These are phyloP conservation scores for Morone chrysops DNA, from an alignment of 2,113 vertebrate genomes.

Conservation along the genomic window DNA sequence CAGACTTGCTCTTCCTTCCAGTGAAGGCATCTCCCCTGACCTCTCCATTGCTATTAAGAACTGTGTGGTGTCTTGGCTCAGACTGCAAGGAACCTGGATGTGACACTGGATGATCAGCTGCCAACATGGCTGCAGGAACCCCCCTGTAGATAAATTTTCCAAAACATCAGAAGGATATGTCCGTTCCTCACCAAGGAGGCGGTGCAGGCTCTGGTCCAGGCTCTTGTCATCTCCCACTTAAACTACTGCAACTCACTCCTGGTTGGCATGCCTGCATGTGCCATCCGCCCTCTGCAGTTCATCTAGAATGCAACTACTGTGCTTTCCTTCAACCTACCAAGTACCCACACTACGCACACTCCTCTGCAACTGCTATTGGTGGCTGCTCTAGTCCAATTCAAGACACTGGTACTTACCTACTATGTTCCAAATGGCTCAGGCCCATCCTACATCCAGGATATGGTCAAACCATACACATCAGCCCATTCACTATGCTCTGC, in stretches of 20 bases:
- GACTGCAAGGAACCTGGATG: background rate
- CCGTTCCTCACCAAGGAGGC: background rate
- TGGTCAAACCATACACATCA: background rate
- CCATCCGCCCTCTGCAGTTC: background rate
- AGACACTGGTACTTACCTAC: background rate
- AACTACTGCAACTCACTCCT: background rate
- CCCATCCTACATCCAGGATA: background rate
- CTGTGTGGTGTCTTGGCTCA: background rate
- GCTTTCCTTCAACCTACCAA: background rate
- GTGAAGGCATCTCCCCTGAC: background rate
- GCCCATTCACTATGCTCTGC: background rate
- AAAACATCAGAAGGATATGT: background rate
- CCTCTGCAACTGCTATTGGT: background rate
- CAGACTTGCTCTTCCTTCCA: background rate
- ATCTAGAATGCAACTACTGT: background rate
- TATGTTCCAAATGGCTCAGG: background rate
- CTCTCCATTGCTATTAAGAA: background rate
- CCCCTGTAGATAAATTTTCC: background rate
- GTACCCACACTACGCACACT: background rate
- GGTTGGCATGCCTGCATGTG: background rate
- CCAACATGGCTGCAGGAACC: background rate
- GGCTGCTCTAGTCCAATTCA: background rate
- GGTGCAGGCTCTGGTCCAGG: background rate
- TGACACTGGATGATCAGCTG: background rate
- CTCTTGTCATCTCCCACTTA: background rate